phyloP scores from a whole-genome alignment of 1,140 invertebrate genomes.

The Papilio machaon region DNA sequence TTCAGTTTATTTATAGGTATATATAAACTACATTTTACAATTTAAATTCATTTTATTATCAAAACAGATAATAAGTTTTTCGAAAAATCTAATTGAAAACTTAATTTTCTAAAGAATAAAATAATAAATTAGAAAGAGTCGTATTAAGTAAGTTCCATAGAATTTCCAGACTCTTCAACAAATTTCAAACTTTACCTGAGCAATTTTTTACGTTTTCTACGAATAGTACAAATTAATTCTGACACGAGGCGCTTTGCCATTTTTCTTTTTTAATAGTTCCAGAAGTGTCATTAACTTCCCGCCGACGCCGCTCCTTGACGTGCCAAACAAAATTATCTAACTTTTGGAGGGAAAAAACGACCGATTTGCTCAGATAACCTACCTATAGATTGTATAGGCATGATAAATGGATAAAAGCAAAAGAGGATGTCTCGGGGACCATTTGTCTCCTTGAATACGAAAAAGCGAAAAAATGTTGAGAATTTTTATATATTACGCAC shows the following conservation, averaged over 20 bases:
- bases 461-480: constrained; percentile 54
- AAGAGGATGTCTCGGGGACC: constrained; percentile 53
- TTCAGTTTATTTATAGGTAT: too few species aligned
- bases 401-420: constrained; percentile 61
- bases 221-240: constrained; percentile 30
- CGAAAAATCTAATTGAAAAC: too few species aligned
- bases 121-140: neutral
- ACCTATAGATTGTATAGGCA: constrained; percentile 57
- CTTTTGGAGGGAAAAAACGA: constrained; percentile 41
- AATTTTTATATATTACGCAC: constrained; percentile 66
- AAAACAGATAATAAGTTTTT: too few species aligned
- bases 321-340: constrained; percentile 43
- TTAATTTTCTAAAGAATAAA: neutral
- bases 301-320: constrained; percentile 37
- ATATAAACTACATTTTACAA: too few species aligned
- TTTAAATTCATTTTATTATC: too few species aligned
- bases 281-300: constrained; percentile 37
- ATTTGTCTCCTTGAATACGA: constrained; percentile 63
- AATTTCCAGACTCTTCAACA: neutral
- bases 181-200: constrained; percentile 1
- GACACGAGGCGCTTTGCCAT: constrained; percentile 23
- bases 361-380: constrained; percentile 43
- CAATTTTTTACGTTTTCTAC: neutral
- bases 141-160: neutral
- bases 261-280: constrained; percentile 38